Evolutionary conservation across 2,113 vertebrate genomes (phyloP), one percentile per base, ranked within the genome.

Genomic region (Sprattus sprattus): DNA sequence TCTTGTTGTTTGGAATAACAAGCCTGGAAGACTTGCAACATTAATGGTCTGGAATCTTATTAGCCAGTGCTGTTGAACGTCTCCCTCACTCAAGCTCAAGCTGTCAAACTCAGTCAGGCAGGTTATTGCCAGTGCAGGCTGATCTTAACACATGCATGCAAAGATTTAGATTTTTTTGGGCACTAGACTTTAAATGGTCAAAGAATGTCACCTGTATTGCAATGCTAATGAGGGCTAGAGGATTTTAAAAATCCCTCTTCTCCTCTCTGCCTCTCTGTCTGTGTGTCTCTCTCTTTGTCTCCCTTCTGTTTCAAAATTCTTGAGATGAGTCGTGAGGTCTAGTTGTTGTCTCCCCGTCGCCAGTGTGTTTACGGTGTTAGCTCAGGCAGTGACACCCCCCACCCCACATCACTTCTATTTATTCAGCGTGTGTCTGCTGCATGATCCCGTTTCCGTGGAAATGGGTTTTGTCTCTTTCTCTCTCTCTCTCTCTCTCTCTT

Each of bases 11-110:
- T 90, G 85, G 87, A 4, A 78, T 44, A 78, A 44, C 89, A 87
- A 64, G 75, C 78, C 22, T 45, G 87, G 88, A 86, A 87, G 82
- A 85, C 87, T 84, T 84, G 6, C 85, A 5, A 10, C 87, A 86
- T 90, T 91, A 90, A 92, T 89, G 89, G 91, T 89, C 89, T 89
- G 90, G 57, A 80, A 85, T 87, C 90, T 90, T 89, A 87, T 92
- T 91, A 91, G 81, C 82, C 20, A 7, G 81, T 89, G 88, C 85
- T 85, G 82, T 45, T 80, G 71, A 39, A 78, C 28, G 60, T 84
- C 57, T 67, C 39, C 39, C 15, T 75, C 81, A 52, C 11, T 78
- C 11, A 39, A 39, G 71, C 28, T 32, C 28, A 39, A 39, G 71
- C 71, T 64, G 60, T 13, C 71, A 32, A 16, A 32, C 2, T 32